Evolutionary conservation across 2,113 vertebrate species (phyloP), one percentile per base, ranked within the genome.

Genomic region (Ploceus nigricollis): DNA sequence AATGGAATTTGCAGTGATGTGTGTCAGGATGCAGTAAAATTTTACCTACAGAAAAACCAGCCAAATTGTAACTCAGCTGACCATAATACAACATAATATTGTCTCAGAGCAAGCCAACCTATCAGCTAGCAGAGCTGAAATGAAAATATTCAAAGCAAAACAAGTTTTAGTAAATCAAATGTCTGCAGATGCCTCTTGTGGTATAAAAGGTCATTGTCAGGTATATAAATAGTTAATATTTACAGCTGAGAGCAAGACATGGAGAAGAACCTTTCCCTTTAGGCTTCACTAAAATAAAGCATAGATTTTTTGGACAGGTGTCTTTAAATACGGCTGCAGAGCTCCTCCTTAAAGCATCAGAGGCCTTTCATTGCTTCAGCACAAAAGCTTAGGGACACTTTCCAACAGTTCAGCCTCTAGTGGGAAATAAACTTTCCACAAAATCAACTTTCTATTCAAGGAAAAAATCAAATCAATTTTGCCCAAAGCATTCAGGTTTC

Each of bases 51-150:
- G 48, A 87, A 54, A 73, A 56, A 20, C 18, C 65, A 17, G 48
- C 71, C 82, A 78, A 89, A 94, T 85, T 95, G 39, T 91, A 94
- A 94, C 37, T 95, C 71, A 68, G 39, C 63, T 90, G 65, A 93
- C 27, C 73, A 87, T 65, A 87, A 82, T 15, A 63, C 15, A 93
- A 69, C 66, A 81, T 44, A 89, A 75, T 51, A 72, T 48, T 93
- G 60, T 95, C 61, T 93, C 48, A 92, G 83, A 97, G 90, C 35
- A 75, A 95, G 33, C 39, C 40, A 94, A 64, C 21, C 30, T 81
- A 76, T 37, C 40, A 87, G 44, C 44, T 60, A 71, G 48, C 7
- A 22, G 20, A 87, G 28, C 44, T 47, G 61, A 94, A 96, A 95
- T 68, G 37, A 44, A 66, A 87, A 70, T 72, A 66, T 33, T 71